Conservation (phyloP, 2,888 invertebrate species). For the Drosophila nigricruria region DNA sequence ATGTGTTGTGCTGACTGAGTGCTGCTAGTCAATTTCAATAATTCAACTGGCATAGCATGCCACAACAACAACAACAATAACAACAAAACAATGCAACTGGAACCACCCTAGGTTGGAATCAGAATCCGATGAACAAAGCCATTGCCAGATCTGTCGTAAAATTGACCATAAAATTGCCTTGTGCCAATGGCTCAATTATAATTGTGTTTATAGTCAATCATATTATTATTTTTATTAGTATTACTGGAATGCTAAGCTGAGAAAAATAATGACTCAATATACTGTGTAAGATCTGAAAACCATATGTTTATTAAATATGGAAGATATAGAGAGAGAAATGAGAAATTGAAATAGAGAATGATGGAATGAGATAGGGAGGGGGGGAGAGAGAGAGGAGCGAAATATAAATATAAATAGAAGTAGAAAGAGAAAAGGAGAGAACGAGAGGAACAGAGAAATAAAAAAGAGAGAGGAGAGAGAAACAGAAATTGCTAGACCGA, state of each 20-base stretch:
- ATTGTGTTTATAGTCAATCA: constrained; percentile 39
- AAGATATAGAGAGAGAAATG: background rate
- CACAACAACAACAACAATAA: constrained; percentile 1
- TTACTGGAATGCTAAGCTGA: background rate
- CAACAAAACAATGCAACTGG: constrained; percentile 32
- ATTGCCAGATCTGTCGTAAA: constrained; percentile 42
- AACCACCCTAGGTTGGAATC: background rate
- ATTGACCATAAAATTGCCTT: constrained; percentile 47
- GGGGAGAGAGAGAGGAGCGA: background rate
- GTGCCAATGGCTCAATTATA: constrained; percentile 39
- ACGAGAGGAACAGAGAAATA: background rate
- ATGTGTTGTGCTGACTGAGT: constrained; percentile 49
- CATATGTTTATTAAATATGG: background rate
- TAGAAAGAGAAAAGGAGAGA: background rate
- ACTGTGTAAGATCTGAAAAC: background rate
- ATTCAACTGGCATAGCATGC: constrained; percentile 55
- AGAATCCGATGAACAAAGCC: constrained; percentile 47
- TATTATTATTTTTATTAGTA: constrained; percentile 21
- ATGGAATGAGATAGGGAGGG: background rate
- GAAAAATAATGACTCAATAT: background rate
- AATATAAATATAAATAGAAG: too few species aligned
- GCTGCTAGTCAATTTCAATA: constrained; percentile 71
- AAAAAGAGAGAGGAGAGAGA: background rate
- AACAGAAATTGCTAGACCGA: too few species aligned
- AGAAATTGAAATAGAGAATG: background rate